A percentile compares a stretch with the other conserved stretches of the same genome.
Evolutionary conservation across 2,888 invertebrate species (phyloP).

Genomic region (Mesorhabditis sp.): DNA sequence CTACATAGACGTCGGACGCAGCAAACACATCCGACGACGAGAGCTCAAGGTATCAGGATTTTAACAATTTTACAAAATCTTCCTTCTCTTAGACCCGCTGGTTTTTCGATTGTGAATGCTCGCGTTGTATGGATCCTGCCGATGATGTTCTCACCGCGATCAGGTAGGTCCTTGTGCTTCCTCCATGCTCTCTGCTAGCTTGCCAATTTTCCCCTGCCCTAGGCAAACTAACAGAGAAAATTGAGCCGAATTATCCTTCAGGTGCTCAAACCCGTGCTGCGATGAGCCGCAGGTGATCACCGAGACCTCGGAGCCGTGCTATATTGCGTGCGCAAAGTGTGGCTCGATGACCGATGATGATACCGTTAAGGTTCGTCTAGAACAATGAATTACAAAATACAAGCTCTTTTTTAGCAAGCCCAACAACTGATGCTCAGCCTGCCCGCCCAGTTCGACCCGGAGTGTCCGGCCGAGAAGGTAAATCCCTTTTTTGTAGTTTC

Average conservation of each 20-base stretch:
- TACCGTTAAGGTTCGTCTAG: conserved; percentile 16
- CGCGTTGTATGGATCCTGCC: conserved; percentile 47
- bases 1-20: conserved; percentile 56
- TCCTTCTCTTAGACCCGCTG: conserved; percentile 21
- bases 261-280: conserved; percentile 33
- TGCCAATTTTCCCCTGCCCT: too few species aligned
- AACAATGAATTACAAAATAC: background rate
- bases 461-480: conserved; percentile 36
- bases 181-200: too few species aligned
- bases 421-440: conserved; percentile 46
- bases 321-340: conserved; percentile 48
- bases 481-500: conserved; percentile 12
- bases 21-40: conserved; percentile 33
- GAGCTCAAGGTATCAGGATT: conserved; percentile 29
- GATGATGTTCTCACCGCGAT: conserved; percentile 52
- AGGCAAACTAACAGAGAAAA: too few species aligned
- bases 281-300: conserved; percentile 39
- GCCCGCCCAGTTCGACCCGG: conserved; percentile 40
- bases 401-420: conserved; percentile 19
- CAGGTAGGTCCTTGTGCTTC: conserved; percentile 14
- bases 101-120: conserved; percentile 54
- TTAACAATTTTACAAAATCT: conserved; percentile 7
- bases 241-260: background rate
- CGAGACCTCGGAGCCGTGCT: conserved; percentile 40
- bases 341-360: conserved; percentile 25